These are phyloP conservation scores for Mormyrops attenuatus DNA, from an alignment of 2,797 vertebrate species.

Conservation along the genomic window DNA sequence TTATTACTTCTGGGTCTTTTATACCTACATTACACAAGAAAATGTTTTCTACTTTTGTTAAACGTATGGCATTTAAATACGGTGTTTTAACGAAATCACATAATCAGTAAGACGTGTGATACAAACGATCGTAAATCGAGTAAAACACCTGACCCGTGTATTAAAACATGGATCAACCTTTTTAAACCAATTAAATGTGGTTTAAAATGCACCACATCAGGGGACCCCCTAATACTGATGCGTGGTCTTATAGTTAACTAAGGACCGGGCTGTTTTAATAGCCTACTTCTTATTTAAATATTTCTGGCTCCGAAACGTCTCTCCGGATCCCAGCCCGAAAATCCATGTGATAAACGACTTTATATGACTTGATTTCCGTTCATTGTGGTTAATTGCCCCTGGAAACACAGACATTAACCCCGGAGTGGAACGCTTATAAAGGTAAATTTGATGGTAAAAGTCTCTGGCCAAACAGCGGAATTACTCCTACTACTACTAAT, in stretches of 20 bases:
- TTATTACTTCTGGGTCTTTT: not conserved
- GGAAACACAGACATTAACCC: not conserved
- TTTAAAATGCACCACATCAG: not conserved
- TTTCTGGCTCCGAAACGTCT: not conserved
- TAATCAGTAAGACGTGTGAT: not conserved
- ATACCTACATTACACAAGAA: not conserved
- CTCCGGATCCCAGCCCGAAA: not conserved
- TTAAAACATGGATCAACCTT: not conserved
- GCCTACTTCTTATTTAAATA: not conserved
- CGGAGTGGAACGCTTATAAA: not conserved
- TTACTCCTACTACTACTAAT: not conserved
- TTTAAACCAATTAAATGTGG: not conserved
- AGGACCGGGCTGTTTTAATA: not conserved
- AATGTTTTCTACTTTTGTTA: not conserved
- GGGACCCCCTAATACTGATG: not conserved
- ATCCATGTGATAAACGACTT: not conserved
- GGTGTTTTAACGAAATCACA: not conserved
- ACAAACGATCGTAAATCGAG: not conserved
- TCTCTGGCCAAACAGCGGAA: not conserved
- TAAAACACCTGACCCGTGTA: not conserved
- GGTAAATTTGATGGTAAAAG: not conserved
- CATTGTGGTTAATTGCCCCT: no score
- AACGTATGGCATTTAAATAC: not conserved
- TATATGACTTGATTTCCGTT: not conserved
- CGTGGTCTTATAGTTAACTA: not conserved